phyloP scores from a whole-genome alignment of 2,888 invertebrate species.

The Ochropacha duplaris region DNA sequence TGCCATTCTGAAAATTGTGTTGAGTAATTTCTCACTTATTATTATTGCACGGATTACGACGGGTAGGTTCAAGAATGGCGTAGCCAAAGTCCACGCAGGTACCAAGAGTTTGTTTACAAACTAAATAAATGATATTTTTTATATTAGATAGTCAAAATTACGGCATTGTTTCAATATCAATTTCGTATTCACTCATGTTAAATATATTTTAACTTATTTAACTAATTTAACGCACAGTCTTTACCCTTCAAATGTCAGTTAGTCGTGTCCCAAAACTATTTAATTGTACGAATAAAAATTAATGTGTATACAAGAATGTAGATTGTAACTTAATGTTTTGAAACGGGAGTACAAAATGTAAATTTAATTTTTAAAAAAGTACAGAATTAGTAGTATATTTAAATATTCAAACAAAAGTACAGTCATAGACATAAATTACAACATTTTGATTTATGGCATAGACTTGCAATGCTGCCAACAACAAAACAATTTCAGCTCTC shows the following conservation, averaged over 20 bases:
- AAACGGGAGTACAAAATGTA: constrained; percentile 21
- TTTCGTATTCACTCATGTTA: constrained; percentile 24
- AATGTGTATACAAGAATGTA: constrained; percentile 37
- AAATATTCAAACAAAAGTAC: neutral
- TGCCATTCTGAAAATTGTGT: neutral
- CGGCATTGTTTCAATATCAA: constrained; percentile 22
- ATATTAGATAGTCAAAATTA: constrained; percentile 63
- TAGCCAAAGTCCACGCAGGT: constrained; percentile 56
- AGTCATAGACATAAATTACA: neutral
- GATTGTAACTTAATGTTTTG: constrained; percentile 29
- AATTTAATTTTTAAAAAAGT: neutral
- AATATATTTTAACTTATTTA: constrained; percentile 9
- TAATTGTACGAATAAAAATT: constrained; percentile 14
- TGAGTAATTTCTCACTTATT: constrained; percentile 41
- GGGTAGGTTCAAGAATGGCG: constrained; percentile 35
- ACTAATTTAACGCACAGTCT: constrained; percentile 38
- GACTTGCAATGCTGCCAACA: neutral
- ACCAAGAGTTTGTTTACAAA: constrained; percentile 45
- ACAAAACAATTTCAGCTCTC: constrained; percentile 20
- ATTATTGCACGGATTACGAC: constrained; percentile 41
- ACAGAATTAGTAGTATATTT: neutral
- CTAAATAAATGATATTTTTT: constrained; percentile 45
- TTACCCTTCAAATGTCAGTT: constrained; percentile 5
- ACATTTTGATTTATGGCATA: neutral
- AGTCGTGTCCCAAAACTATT: constrained; percentile 9